Evolutionary conservation across 2,113 vertebrate species (phyloP), one percentile per base, ranked within the genome.

Genomic region (Bos javanicus): DNA sequence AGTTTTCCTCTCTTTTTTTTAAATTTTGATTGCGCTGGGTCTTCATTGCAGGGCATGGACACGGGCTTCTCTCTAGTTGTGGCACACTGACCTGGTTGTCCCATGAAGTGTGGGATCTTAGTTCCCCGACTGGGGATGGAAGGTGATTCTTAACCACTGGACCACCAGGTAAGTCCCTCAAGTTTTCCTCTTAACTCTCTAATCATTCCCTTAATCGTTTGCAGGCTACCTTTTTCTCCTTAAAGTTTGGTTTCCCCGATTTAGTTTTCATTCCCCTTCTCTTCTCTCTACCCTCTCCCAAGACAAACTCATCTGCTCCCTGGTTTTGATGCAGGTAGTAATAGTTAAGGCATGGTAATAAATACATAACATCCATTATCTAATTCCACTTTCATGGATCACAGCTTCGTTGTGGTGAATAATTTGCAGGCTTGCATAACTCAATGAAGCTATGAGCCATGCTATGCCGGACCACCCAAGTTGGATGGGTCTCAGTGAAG

Each of bases 101-200:
- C 60, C 14, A 64, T 33, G 60, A 30, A 33, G 30, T 64, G 30
- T 64, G 6, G 14, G 60, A 33, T 62, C 60, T 33, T 62, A 33
- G 28, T 62, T 62, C 60, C 25, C 57, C 5, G 5, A 59, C 25
- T 60, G 59, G 59, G 59, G 60, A 30, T 62, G 60, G 60, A 15
- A 62, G 59, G 59, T 30, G 13, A 30, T 30, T 62, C 60, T 30
- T 62, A 30, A 30, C 60, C 60, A 62, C 6, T 33, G 30, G 14
- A 33, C 30, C 60, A 33, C 60, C 14, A 64, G 60, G 6, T 16
- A 64, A 64, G 60, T 33, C 60, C 60, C 28, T 64, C 60, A 91
- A 16, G 48, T 52, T 94, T 90, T 91, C 23, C 50, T 94, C 48
- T 87, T 59, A 67, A 59, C 14, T 94, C 74, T 67, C 26, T 36